Conservation (phyloP, 1,140 invertebrate genomes). For the Zaprionus kolodkinae region DNA sequence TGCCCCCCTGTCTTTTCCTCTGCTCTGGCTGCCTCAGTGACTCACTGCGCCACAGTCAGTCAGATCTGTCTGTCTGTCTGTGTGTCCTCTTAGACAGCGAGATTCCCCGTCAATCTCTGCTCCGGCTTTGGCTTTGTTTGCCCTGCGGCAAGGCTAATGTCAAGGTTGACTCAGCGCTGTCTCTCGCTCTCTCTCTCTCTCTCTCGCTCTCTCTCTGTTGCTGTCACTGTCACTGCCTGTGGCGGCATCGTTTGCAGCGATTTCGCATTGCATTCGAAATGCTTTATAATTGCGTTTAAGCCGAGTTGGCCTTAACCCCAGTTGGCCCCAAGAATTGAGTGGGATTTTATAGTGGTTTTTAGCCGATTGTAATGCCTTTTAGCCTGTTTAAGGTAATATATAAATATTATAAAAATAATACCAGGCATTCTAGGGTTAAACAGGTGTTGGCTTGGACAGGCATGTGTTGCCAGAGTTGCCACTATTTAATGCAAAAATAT, state of each 20-base stretch:
- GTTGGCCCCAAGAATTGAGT: not conserved
- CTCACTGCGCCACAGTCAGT: conserved; percentile 31
- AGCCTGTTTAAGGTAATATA: too few species aligned
- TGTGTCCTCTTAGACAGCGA: conserved; percentile 26
- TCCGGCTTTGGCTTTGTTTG: conserved; percentile 35
- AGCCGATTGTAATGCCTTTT: too few species aligned
- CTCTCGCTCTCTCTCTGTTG: not conserved
- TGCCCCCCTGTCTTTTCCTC: not conserved
- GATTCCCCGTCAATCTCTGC: conserved; percentile 27
- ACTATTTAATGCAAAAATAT: not conserved
- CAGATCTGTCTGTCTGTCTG: conserved; percentile 16
- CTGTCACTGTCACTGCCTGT: conserved; percentile 34
- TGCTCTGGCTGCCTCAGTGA: conserved; percentile 26
- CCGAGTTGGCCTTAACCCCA: conserved; percentile 33
- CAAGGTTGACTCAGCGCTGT: conserved; percentile 54
- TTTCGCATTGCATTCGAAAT: conserved; percentile 58
- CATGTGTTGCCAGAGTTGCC: not conserved
- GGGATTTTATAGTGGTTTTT: not conserved
- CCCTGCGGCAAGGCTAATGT: conserved; percentile 63
- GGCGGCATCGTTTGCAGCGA: conserved; percentile 22
- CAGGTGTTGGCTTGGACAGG: not conserved
- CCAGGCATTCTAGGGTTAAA: not conserved
- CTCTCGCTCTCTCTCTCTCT: not conserved
- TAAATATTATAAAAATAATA: not conserved
- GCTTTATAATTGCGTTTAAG: conserved; percentile 61